Evolutionary conservation across 2,113 vertebrate genomes (phyloP).

Genomic region (Coptodon rendalli): DNA sequence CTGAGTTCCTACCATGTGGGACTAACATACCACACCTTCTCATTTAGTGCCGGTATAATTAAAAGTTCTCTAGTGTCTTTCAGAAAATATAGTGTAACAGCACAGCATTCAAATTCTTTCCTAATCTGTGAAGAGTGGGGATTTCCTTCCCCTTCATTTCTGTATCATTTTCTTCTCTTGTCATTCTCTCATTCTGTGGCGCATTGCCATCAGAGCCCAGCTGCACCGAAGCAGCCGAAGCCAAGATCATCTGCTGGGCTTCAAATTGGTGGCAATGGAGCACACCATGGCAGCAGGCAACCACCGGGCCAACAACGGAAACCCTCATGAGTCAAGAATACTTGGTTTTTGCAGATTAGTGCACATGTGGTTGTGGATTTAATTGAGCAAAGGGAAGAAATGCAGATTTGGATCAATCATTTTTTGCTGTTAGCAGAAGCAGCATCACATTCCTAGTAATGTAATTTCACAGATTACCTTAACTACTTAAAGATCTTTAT

Average conservation of each 20-base stretch:
- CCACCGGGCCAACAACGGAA: slow-evolving; percentile 15
- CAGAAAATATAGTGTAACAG: background rate
- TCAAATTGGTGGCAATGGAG: slow-evolving; percentile 20
- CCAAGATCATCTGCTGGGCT: slow-evolving; percentile 42
- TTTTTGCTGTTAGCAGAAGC: background rate
- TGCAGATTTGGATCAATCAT: background rate
- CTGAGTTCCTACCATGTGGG: background rate
- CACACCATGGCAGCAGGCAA: background rate
- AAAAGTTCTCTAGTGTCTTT: background rate
- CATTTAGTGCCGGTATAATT: background rate
- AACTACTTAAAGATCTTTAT: background rate
- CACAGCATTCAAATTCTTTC: background rate
- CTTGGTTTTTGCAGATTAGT: slow-evolving; percentile 30
- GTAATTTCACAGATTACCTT: background rate
- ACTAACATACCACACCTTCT: background rate
- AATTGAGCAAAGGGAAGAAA: background rate
- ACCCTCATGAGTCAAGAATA: slow-evolving; percentile 30
- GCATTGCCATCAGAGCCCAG: slow-evolving; percentile 39
- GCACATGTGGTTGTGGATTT: slow-evolving; percentile 24
- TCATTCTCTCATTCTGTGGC: slow-evolving; percentile 18
- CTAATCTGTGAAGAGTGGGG: background rate
- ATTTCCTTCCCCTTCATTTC: slow-evolving; percentile 5
- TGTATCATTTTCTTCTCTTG: background rate
- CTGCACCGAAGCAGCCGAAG: slow-evolving; percentile 45
- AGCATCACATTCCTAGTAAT: background rate